These are phyloP conservation scores for Drosophila lini DNA, from an alignment of 1,140 invertebrate species.

Conservation along the genomic window DNA sequence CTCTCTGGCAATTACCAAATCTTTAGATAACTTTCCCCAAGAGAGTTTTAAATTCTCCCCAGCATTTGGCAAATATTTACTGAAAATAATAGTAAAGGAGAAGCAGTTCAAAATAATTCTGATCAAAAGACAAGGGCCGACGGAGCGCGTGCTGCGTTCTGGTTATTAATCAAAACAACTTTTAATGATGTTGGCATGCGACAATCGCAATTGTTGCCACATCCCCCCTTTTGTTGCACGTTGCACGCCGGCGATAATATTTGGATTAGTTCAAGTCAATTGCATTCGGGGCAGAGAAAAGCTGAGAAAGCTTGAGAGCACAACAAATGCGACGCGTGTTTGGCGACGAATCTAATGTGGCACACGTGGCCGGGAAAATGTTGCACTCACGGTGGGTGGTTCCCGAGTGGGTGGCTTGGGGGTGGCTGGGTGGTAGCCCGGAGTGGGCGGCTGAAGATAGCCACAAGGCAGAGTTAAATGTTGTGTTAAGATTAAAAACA, in stretches of 20 bases:
- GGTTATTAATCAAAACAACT: constrained; percentile 80
- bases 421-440: constrained; percentile 8
- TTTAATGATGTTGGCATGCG: constrained; percentile 78
- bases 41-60: constrained; percentile 54
- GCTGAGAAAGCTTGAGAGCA: constrained; percentile 19
- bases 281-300: constrained; percentile 58
- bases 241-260: constrained; percentile 76
- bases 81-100: constrained; percentile 24
- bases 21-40: constrained; percentile 53
- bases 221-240: constrained; percentile 41
- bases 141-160: constrained; percentile 52
- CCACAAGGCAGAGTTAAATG: constrained; percentile 71
- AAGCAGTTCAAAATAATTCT: constrained; percentile 10
- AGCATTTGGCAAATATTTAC: constrained; percentile 73
- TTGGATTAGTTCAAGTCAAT: constrained; percentile 83
- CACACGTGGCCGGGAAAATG: constrained; percentile 64
- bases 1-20: constrained; percentile 57
- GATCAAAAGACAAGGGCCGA: constrained; percentile 66
- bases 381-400: constrained; percentile 62
- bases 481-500: constrained; percentile 81
- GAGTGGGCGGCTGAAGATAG: constrained; percentile 48
- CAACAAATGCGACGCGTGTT: constrained; percentile 62
- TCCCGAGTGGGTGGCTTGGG: constrained; percentile 33
- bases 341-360: constrained; percentile 79
- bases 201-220: constrained; percentile 49